Evolutionary conservation across 2,888 invertebrate species (phyloP), one percentile per base, ranked within the genome.

Genomic region (Phymatocera aterrima): DNA sequence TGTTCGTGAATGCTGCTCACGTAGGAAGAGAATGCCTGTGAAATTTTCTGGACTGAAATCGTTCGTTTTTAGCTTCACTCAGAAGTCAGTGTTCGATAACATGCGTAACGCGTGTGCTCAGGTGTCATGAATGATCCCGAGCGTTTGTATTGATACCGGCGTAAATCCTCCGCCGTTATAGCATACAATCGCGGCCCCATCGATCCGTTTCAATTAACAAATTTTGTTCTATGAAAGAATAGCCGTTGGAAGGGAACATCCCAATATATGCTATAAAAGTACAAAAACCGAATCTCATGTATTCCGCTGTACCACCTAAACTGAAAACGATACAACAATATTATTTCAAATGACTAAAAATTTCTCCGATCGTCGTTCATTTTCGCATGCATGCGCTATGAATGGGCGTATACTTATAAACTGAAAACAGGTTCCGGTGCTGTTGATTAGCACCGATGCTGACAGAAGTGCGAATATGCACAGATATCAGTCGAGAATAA

Each of bases 391-490:
- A 68, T 68, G 46, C 46, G n/a, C n/a, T n/a, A n/a, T 40, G 46
- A 72, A 72, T 72, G 31, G 72, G 51, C 72, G 72, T 34, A 6
- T 12, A 46, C n/a, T n/a, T 18, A 68, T 68, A 34, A n/a, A 64
- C 1, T 8, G n/a, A 8, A 24, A 72, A 72, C 72, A 34, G 48
- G 72, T 72, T 72, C 51, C 51, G 18, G n/a, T 34, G 48, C 43
- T 24, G n/a, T 5, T 21, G 28, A 72, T 51, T 51, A 51, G n/a
- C 51, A 18, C 51, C 15, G 12, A 48, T 72, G 18, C 31, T 72
- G 51, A 10, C 18, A 34, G 51, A 51, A 72, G 51, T 51, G 51
- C 15, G 72, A 72, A 28, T 34, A 51, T 34, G 18, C 28, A n/a
- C n/a, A 34, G 24, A 37, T 18, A 15, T 18, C 28, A 28, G 15